phyloP scores from a whole-genome alignment of 2,797 vertebrate genomes.

The Podargus strigoides region DNA sequence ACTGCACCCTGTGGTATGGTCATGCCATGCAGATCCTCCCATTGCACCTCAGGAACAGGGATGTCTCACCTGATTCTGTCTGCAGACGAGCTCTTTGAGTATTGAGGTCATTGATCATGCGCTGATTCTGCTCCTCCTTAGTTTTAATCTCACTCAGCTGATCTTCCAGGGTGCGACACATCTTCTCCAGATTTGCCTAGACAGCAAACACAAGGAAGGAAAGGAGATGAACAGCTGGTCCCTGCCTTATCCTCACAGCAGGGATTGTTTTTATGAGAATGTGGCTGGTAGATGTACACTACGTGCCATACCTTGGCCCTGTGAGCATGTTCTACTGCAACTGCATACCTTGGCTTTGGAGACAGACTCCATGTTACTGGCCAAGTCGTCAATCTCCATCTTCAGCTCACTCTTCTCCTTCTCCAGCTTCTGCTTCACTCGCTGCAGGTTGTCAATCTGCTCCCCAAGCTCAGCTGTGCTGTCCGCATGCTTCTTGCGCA shows the following conservation, averaged over 20 bases:
- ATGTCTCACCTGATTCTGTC: conserved; percentile 82
- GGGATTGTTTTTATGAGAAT: too few relatives aligned
- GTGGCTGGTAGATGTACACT: too few relatives aligned
- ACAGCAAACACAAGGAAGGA: too few relatives aligned
- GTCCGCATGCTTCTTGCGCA: conserved; percentile 81
- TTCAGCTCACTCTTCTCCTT: conserved; percentile 81
- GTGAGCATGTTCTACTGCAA: too few relatives aligned
- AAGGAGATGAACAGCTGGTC: not conserved
- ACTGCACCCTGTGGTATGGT: too few relatives aligned
- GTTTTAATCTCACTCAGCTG: conserved; percentile 84
- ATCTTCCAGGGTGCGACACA: conserved; percentile 84
- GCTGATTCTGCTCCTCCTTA: conserved; percentile 84
- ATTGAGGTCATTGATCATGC: conserved; percentile 81
- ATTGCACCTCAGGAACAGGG: too few relatives aligned
- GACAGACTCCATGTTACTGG: conserved; percentile 30
- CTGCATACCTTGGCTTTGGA: conserved; percentile 8
- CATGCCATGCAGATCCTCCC: too few relatives aligned
- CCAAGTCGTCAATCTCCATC: conserved; percentile 70
- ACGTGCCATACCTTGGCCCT: too few relatives aligned
- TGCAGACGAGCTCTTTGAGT: conserved; percentile 83
- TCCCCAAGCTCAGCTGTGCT: conserved; percentile 79
- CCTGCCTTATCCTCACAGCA: not conserved
- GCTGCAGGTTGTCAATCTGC: conserved; percentile 77
- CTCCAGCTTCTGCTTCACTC: conserved; percentile 77
- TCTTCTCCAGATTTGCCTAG: conserved; percentile 86